Percentiles rank a stretch among this genome's conserved stretches.
phyloP scores from a whole-genome alignment of 2,113 vertebrate species.

The Sylvietta virens region DNA sequence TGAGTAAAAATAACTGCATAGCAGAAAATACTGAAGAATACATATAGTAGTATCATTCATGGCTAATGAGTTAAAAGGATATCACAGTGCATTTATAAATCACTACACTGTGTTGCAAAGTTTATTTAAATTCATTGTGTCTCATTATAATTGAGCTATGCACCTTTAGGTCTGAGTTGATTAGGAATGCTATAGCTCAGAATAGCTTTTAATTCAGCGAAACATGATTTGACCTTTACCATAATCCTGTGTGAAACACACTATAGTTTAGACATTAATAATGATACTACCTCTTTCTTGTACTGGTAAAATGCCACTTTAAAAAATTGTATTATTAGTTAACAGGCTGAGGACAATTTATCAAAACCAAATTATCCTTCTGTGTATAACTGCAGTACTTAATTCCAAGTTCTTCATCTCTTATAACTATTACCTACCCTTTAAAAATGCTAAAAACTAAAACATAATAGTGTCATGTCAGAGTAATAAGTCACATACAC shows the following conservation, averaged over 20 bases:
- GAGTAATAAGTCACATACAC: slow-evolving; percentile 88
- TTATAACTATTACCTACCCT: slow-evolving; percentile 97
- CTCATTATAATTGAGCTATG: slow-evolving; percentile 99
- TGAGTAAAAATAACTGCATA: slow-evolving; percentile 75
- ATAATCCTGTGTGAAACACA: slow-evolving; percentile 97
- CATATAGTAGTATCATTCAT: slow-evolving; percentile 84
- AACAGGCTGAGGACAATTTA: slow-evolving; percentile 90
- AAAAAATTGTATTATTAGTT: slow-evolving; percentile 99
- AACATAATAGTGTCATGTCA: slow-evolving; percentile 87
- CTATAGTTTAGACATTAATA: slow-evolving; percentile 99
- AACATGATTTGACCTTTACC: slow-evolving; percentile 98
- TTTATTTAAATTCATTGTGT: slow-evolving; percentile 99
- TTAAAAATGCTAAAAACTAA: slow-evolving; percentile 95
- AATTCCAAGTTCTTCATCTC: slow-evolving; percentile 94
- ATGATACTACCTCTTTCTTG: slow-evolving; percentile 90
- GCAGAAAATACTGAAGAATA: slow-evolving; percentile 71
- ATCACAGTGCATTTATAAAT: slow-evolving; percentile 95
- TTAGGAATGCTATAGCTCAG: slow-evolving; percentile 98
- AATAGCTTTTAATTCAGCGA: slow-evolving; percentile 99
- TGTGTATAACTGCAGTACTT: slow-evolving; percentile 93
- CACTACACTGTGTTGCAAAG: slow-evolving; percentile 90
- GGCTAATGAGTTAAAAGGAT: slow-evolving; percentile 99
- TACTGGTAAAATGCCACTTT: slow-evolving; percentile 88
- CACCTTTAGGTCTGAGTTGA: slow-evolving; percentile 99
- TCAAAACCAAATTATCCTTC: slow-evolving; percentile 99